Percentiles rank a stretch among this genome's conserved stretches.
phyloP scores from a whole-genome alignment of 2,888 invertebrate species.

The Sesia bembeciformis region DNA sequence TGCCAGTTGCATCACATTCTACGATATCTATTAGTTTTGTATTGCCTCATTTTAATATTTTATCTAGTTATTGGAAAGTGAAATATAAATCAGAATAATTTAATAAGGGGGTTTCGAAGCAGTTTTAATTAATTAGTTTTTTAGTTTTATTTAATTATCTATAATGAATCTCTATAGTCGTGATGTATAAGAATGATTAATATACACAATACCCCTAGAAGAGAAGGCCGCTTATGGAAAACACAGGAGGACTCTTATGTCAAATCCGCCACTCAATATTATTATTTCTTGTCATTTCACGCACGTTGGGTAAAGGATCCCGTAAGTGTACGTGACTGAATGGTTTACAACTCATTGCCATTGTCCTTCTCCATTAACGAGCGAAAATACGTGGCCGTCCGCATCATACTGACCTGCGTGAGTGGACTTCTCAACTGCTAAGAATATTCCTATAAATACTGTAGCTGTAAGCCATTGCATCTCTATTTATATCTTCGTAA shows the following conservation, averaged over 20 bases:
- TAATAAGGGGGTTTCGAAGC: no score
- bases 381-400: constrained; percentile 21
- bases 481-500: constrained; percentile 32
- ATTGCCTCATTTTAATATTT: background rate
- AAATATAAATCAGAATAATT: no score
- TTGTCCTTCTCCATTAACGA: constrained; percentile 30
- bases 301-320: constrained; percentile 23
- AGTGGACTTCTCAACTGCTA: constrained; percentile 28
- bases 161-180: no score
- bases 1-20: constrained; percentile 44
- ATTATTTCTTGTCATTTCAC: constrained; percentile 2
- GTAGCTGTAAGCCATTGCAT: constrained; percentile 24
- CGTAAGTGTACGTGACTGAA: constrained; percentile 29
- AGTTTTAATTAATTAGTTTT: no score
- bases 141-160: no score
- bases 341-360: constrained; percentile 20
- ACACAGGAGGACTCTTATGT: no score
- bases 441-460: constrained; percentile 13
- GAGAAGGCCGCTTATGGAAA: no score
- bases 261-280: no score
- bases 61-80: background rate
- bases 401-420: constrained; percentile 32
- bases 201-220: no score
- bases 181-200: no score
- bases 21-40: constrained; percentile 1